These are phyloP conservation scores for Himalopsyche phryganea DNA, from an alignment of 1,140 invertebrate species.

Conservation along the genomic window DNA sequence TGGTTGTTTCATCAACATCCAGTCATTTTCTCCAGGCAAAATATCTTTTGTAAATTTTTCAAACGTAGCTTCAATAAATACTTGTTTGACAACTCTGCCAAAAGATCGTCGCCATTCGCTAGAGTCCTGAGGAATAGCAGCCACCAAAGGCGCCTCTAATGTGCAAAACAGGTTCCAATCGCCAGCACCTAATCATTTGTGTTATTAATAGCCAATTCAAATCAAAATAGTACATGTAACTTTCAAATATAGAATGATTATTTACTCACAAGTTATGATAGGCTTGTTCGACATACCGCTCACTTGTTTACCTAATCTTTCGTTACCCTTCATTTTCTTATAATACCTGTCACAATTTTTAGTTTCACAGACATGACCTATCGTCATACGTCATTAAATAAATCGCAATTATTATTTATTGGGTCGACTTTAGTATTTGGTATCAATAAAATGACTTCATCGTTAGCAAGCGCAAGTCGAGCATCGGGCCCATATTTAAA, in stretches of 20 bases:
- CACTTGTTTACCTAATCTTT: constrained; percentile 41
- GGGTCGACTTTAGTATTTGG: not conserved
- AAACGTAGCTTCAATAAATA: constrained; percentile 81
- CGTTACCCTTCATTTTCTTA: constrained; percentile 50
- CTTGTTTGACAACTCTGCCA: constrained; percentile 74
- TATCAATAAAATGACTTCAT: not conserved
- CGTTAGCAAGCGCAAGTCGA: not conserved
- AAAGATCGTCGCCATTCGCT: constrained; percentile 88
- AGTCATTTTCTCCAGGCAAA: constrained; percentile 66
- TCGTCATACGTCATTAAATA: constrained; percentile 17
- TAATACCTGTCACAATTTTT: constrained; percentile 45
- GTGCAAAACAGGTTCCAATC: constrained; percentile 81
- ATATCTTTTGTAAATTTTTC: constrained; percentile 73
- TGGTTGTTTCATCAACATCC: constrained; percentile 77
- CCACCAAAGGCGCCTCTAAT: constrained; percentile 71
- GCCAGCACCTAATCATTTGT: constrained; percentile 70
- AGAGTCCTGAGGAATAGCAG: constrained; percentile 78
- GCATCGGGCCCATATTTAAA: constrained; percentile 4
- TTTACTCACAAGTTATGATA: constrained; percentile 55
- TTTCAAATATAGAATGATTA: not conserved
- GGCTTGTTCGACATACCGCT: constrained; percentile 54
- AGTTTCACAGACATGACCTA: constrained; percentile 43
- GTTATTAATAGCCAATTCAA: not conserved
- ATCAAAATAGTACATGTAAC: not conserved
- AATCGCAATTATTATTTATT: not conserved